These are phyloP conservation scores for Loripinus fragilis DNA, from an alignment of 2,888 invertebrate species.

Conservation along the genomic window DNA sequence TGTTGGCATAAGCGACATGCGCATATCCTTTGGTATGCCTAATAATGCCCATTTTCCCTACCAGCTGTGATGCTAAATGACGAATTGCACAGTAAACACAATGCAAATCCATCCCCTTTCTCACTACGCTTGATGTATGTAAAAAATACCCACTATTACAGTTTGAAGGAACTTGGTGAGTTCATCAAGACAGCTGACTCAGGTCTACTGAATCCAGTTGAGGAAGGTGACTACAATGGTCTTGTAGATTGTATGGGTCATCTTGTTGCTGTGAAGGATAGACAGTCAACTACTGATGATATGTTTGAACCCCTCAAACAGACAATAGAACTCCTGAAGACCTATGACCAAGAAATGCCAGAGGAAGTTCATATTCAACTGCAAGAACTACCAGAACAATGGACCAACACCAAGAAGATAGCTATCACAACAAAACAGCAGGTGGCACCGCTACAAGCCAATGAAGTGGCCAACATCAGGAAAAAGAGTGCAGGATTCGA, in stretches of 20 bases:
- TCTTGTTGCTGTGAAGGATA: conserved; percentile 95
- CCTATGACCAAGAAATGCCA: conserved; percentile 98
- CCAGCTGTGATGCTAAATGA: too few species aligned
- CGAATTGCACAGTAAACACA: too few species aligned
- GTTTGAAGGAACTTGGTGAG: conserved; percentile 92
- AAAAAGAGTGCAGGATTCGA: conserved; percentile 94
- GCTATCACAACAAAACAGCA: conserved; percentile 96
- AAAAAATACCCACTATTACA: too few species aligned
- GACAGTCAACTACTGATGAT: conserved; percentile 93
- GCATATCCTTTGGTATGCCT: too few species aligned
- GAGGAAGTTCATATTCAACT: conserved; percentile 97
- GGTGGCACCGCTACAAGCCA: conserved; percentile 96
- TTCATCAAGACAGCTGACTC: conserved; percentile 96
- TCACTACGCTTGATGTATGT: too few species aligned
- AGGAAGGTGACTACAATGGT: conserved; percentile 94
- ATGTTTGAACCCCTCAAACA: conserved; percentile 98
- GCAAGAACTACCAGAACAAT: conserved; percentile 96
- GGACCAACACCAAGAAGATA: conserved; percentile 97
- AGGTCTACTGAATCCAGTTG: conserved; percentile 91
- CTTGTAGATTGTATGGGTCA: conserved; percentile 97
- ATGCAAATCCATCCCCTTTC: too few species aligned
- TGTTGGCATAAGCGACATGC: too few species aligned
- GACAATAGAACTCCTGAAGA: conserved; percentile 95
- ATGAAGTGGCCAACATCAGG: conserved; percentile 95
- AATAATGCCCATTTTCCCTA: too few species aligned